Conservation (phyloP, 2,797 vertebrate genomes). For the Manis javanica region DNA sequence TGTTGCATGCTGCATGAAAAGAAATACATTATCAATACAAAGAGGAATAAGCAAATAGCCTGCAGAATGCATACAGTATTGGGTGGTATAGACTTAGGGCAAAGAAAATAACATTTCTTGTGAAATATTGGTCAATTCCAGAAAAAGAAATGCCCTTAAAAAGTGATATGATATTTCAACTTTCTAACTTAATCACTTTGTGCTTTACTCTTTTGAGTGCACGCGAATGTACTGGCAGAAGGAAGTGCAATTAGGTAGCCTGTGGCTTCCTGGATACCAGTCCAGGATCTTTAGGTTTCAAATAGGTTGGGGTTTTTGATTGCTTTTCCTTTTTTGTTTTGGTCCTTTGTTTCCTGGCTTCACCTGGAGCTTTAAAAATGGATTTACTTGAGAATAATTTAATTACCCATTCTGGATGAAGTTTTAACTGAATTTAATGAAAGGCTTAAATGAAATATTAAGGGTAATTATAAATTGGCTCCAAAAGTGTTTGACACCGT, state of each 20-base stretch:
- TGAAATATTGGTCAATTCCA: slow-evolving; percentile 18
- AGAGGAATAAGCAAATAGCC: not conserved
- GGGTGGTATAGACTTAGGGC: not conserved
- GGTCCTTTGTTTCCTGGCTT: not conserved
- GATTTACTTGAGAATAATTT: not conserved
- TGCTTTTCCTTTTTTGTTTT: not conserved
- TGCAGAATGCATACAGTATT: not conserved
- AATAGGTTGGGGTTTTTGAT: not conserved
- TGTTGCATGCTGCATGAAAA: not conserved
- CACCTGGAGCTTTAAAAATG: not conserved
- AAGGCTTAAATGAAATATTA: slow-evolving; percentile 2
- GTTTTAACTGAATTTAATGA: not conserved
- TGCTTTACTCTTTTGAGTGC: not conserved
- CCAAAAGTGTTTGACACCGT: not conserved
- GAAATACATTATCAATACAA: not conserved
- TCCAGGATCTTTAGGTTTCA: not conserved
- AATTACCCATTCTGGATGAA: not conserved
- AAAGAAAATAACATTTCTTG: not conserved
- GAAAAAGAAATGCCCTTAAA: slow-evolving; percentile 3
- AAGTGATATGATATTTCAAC: slow-evolving; percentile 1
- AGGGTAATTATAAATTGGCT: not conserved
- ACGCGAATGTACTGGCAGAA: not conserved
- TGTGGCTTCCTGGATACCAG: not conserved
- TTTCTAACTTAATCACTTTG: not conserved
- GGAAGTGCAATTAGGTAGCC: not conserved